These are phyloP conservation scores for Microcebus lehilahytsara DNA, from an alignment of 2,113 vertebrate genomes.

Conservation along the genomic window DNA sequence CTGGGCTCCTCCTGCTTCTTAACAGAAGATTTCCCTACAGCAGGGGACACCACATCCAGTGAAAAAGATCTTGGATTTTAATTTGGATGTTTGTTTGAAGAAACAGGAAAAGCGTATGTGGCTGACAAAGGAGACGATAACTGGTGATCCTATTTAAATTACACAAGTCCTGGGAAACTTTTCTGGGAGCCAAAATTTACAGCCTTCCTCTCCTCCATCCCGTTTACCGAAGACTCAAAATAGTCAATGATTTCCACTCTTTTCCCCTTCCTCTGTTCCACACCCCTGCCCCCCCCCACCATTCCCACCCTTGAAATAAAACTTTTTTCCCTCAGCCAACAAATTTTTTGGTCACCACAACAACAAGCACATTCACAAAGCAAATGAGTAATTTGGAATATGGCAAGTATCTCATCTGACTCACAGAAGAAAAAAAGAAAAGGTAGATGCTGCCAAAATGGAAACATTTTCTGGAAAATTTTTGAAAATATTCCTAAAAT, in stretches of 20 bases:
- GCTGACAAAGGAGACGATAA: neutral
- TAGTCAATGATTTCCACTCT: constrained; percentile 1
- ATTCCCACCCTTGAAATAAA: neutral
- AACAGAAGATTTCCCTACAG: neutral
- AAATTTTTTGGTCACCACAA: constrained; percentile 43
- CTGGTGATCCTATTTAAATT: neutral
- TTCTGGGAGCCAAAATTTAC: constrained; percentile 35
- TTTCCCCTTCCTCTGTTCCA: neutral
- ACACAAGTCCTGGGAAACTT: neutral
- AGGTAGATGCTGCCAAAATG: constrained; percentile 34
- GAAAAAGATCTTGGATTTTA: neutral
- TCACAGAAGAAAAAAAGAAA: constrained; percentile 53
- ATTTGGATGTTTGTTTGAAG: neutral
- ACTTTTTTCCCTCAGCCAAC: neutral
- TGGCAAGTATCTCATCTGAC: constrained; percentile 63
- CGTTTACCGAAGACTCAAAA: constrained; percentile 11
- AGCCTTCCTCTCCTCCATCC: neutral
- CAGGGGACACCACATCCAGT: neutral
- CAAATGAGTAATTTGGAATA: constrained; percentile 57
- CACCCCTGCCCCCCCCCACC: no score
- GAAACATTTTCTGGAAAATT: constrained; percentile 65
- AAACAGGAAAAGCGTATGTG: neutral
- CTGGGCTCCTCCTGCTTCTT: neutral
- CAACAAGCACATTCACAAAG: constrained; percentile 56
- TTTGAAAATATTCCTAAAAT: constrained; percentile 71